These are phyloP conservation scores for Odontophorus gujanensis DNA, from an alignment of 2,113 vertebrate genomes.

Conservation along the genomic window DNA sequence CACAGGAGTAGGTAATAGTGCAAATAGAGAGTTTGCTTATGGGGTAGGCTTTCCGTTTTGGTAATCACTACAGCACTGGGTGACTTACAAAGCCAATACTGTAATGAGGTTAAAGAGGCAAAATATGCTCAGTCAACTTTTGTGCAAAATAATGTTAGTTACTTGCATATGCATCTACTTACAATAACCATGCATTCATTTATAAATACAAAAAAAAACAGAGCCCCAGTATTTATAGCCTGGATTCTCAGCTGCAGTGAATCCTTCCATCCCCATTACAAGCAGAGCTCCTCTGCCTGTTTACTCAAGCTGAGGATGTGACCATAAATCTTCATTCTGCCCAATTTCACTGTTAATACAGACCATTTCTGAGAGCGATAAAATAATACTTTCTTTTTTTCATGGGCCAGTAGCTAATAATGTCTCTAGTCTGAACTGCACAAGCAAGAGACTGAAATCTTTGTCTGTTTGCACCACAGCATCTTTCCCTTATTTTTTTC, in stretches of 20 bases:
- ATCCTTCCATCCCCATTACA: not conserved
- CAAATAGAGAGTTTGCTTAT: slow-evolving; percentile 32
- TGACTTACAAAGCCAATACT: not conserved
- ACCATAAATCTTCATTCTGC: slow-evolving; percentile 65
- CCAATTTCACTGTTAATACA: slow-evolving; percentile 48
- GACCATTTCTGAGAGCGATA: slow-evolving; percentile 46
- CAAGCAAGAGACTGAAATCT: slow-evolving; percentile 13
- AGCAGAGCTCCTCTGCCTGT: slow-evolving; percentile 18
- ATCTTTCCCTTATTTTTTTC: not conserved
- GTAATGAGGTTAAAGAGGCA: slow-evolving; percentile 13
- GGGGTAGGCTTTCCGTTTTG: not conserved
- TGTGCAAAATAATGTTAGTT: not conserved
- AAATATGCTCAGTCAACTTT: not conserved
- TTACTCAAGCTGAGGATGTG: slow-evolving; percentile 31
- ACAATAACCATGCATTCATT: not conserved
- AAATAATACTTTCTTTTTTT: slow-evolving; percentile 50
- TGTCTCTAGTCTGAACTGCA: not conserved
- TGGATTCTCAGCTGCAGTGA: not conserved
- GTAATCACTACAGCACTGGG: slow-evolving; percentile 29
- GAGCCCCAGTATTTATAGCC: not conserved
- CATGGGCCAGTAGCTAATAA: slow-evolving; percentile 41
- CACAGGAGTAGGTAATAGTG: slow-evolving; percentile 29
- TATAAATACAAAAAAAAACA: not conserved
- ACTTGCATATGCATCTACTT: not conserved
- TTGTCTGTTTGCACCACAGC: slow-evolving; percentile 44